Base-by-base conservation (phyloP, 2,888 invertebrate genomes). In the Melolontha melolontha region DNA sequence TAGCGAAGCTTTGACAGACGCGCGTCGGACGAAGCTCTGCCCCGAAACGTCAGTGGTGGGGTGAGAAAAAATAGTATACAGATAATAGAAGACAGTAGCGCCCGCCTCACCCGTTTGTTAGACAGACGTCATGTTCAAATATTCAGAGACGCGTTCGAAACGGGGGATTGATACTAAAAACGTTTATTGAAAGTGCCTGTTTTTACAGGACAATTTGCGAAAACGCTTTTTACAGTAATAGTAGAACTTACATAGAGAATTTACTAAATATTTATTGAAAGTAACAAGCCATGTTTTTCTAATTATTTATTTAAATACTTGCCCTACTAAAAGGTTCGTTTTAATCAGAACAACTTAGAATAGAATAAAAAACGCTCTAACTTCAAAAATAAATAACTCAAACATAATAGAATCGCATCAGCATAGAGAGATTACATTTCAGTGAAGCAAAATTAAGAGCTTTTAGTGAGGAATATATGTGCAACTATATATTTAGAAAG, bases 41-140 rank as follows among this genome's bases (percentile, higher is more conserved):
- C 75, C 67, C 68, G 67, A 71, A 57, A 42, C 44, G 78, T 72
- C 78, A 79, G 78, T 57, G 57, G 57, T 41, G 57, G 42, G 34
- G 34, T 34, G 34, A 34, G 34, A 34, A 34, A 11, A 57, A 22
- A 22, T 22, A 42, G 42, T 39, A 41, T 42, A 77, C 73, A 74
- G 70, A 74, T 76, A 75, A 75, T 74, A 77, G 76, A 75, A 77
- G 77, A 76, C 75, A 75, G 78, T 78, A 77, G 76, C 76, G 57
- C 47, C 34, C 34, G 34, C 34, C 34, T 34, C 34, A 75, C 77
- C 77, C 78, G 76, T 77, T 79, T 78, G 79, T 79, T 78, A 76
- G 75, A 78, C 34, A 34, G 76, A 77, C 75, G 76, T 77, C 79
- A 78, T 73, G 75, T 78, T 57, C 77, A 77, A 78, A 77, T 77